Evolutionary conservation across 1,140 invertebrate genomes (phyloP).

Genomic region (Heliconius eleuchia): DNA sequence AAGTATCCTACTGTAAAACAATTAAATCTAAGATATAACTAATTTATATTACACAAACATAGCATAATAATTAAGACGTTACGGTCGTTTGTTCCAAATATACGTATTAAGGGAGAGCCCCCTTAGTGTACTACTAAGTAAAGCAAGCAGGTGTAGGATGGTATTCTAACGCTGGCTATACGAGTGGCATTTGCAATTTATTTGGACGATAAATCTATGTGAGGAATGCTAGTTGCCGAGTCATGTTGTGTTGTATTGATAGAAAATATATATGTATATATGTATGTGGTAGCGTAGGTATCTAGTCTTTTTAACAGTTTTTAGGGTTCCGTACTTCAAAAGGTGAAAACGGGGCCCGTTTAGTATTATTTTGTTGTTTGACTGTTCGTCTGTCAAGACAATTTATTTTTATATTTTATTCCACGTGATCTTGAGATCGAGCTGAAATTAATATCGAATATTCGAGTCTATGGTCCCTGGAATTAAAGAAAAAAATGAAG

Average conservation of each 20-base stretch:
- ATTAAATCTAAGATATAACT: background rate
- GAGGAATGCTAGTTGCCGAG: background rate
- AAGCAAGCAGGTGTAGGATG: slow-evolving; percentile 30
- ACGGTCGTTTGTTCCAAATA: slow-evolving; percentile 20
- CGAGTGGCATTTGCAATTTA: slow-evolving; percentile 43
- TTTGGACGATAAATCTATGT: slow-evolving; percentile 37
- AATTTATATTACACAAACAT: slow-evolving; percentile 14
- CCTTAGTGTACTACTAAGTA: slow-evolving; percentile 4
- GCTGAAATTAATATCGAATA: too few species aligned
- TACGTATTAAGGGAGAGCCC: background rate
- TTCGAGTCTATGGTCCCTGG: too few species aligned
- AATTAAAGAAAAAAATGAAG: too few species aligned
- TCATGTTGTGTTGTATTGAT: background rate
- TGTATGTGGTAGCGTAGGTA: too few species aligned
- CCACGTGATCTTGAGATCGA: too few species aligned
- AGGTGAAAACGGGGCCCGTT: too few species aligned
- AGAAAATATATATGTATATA: background rate
- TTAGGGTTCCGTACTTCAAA: too few species aligned
- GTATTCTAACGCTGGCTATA: slow-evolving; percentile 33
- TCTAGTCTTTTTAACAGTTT: too few species aligned
- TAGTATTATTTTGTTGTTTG: too few species aligned
- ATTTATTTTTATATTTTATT: too few species aligned
- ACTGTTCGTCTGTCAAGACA: too few species aligned
- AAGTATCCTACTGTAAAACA: too few species aligned
- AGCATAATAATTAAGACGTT: slow-evolving; percentile 32